A percentile compares a stretch with the other conserved stretches of the same genome.
These are phyloP conservation scores for Neocrepidodera transversa DNA, from an alignment of 2,888 invertebrate species.

Conservation along the genomic window DNA sequence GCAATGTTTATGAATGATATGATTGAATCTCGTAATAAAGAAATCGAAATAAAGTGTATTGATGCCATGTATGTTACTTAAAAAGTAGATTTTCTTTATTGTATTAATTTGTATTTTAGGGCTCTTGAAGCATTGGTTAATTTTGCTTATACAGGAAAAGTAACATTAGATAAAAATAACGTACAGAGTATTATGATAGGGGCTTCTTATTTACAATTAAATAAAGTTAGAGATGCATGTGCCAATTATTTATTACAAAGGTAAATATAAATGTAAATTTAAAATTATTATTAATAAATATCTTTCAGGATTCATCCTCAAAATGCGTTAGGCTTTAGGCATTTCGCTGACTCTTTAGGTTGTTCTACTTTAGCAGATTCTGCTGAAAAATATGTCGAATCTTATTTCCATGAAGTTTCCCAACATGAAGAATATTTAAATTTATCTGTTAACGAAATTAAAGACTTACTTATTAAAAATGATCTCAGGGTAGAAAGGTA, in stretches of 20 bases:
- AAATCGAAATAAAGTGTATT: conserved; percentile 82
- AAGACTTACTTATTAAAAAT: conserved; percentile 75
- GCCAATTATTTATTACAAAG: conserved; percentile 79
- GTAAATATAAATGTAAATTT: no score
- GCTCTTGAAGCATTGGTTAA: conserved; percentile 83
- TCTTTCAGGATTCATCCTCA: conserved; percentile 73
- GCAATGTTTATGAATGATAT: conserved; percentile 91
- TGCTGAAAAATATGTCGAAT: conserved; percentile 80
- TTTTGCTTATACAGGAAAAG: conserved; percentile 83
- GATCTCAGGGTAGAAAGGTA: conserved; percentile 74
- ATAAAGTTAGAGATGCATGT: conserved; percentile 82
- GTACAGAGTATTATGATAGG: conserved; percentile 87
- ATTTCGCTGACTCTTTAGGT: conserved; percentile 81
- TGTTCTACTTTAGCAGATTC: conserved; percentile 74
- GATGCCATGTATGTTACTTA: conserved; percentile 71
- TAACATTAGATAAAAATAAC: conserved; percentile 78
- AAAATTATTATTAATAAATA: no score
- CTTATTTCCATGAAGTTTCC: conserved; percentile 79
- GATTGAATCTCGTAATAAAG: conserved; percentile 82
- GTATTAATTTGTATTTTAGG: conserved; percentile 58
- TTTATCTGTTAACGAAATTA: conserved; percentile 68
- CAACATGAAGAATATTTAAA: conserved; percentile 78
- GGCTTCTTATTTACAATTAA: conserved; percentile 81
- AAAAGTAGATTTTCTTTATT: background rate
- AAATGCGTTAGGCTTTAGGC: conserved; percentile 80